Percentiles rank a stretch among this genome's conserved stretches.
Evolutionary conservation across 2,113 vertebrate species (phyloP).

Genomic region (Bolborhynchus lineola): DNA sequence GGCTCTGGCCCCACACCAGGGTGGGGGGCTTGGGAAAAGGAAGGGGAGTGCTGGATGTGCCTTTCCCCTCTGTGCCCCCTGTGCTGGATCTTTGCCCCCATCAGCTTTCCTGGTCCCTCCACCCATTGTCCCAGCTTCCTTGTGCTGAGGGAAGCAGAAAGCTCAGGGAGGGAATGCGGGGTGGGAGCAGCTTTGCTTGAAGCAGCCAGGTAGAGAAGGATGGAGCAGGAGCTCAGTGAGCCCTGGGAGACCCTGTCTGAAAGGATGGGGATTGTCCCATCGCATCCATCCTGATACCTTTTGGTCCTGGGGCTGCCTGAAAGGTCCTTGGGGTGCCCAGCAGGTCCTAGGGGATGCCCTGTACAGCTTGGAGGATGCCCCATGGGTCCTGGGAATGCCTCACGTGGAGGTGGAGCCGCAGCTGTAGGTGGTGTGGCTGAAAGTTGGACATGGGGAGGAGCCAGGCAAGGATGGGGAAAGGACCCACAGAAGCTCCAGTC

Average conservation of each 20-base stretch:
- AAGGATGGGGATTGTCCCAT: background rate
- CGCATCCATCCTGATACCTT: fast-evolving
- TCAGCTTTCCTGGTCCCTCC: background rate
- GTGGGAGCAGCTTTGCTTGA: background rate
- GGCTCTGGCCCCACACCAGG: background rate
- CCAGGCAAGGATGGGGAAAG: background rate
- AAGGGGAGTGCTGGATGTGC: background rate
- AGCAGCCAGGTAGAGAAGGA: background rate
- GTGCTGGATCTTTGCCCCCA: background rate
- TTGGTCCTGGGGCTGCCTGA: background rate
- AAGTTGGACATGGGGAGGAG: background rate
- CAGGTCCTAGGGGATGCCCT: fast-evolving
- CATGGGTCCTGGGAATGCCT: background rate
- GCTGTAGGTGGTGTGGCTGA: background rate
- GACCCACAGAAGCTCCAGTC: background rate
- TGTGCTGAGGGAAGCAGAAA: background rate
- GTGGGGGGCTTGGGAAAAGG: conserved; percentile 28
- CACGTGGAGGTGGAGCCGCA: fast-evolving
- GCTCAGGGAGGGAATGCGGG: fast-evolving
- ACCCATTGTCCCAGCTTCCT: conserved; percentile 22
- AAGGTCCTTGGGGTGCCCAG: background rate
- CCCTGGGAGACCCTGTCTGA: fast-evolving
- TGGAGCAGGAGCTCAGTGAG: background rate
- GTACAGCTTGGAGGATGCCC: fast-evolving
- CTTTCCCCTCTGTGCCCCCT: background rate